Evolutionary conservation across 1,140 invertebrate species (phyloP).

Genomic region (Anastrepha ludens): DNA sequence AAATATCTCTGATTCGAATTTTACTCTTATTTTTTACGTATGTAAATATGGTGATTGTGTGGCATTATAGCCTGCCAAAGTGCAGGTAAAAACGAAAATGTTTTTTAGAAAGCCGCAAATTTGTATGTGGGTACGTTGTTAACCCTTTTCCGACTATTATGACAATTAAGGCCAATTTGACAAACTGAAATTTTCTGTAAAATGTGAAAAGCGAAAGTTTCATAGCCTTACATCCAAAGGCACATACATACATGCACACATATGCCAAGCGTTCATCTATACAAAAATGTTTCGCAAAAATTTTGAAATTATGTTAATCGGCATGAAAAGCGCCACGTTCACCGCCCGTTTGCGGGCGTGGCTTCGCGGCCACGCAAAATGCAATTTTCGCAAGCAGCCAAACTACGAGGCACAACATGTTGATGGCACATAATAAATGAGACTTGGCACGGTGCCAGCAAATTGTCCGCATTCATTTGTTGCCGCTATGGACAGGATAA

Average conservation of each 20-base stretch:
- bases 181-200: background rate
- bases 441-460: conserved; percentile 37
- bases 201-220: background rate
- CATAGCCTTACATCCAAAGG: background rate
- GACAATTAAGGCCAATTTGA: background rate
- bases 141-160: background rate
- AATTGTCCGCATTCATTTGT: conserved; percentile 52
- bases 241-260: background rate
- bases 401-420: background rate
- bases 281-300: background rate
- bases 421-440: background rate
- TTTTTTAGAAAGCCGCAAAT: too few species aligned
- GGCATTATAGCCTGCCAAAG: too few species aligned
- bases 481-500: conserved; percentile 1
- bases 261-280: background rate
- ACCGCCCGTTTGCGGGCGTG: background rate
- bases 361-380: background rate
- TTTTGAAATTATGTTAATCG: background rate
- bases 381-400: background rate
- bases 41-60: too few species aligned
- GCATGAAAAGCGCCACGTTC: background rate
- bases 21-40: too few species aligned
- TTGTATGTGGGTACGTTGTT: background rate
- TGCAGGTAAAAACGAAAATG: too few species aligned
- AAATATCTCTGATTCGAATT: too few species aligned